Evolutionary conservation across 2,113 vertebrate genomes (phyloP), one percentile per base, ranked within the genome.

Genomic region (Oreochromis aureus): DNA sequence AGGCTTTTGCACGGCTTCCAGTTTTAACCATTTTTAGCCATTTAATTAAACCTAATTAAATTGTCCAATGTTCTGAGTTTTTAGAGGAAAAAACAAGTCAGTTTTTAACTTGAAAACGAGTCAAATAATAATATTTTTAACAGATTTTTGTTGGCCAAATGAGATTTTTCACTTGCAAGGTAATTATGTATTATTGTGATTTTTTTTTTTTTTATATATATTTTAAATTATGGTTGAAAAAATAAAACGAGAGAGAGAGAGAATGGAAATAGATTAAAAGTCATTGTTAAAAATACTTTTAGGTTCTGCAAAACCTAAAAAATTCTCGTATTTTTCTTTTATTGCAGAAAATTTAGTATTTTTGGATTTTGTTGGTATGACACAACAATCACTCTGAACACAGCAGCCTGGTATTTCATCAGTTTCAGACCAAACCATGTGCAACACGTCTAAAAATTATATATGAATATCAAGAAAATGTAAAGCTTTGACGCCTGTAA

Each of bases 21-120:
- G 13, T 78, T 78, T 78, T 51, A 78, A 32, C 27, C 46, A 78
- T 78, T 80, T 82, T 91, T 86, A 61, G 83, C 41, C 15, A 12
- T 86, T 24, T 85, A 84, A 56, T 87, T 53, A 89, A 81, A 76
- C 32, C 30, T 76, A 73, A 91, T 86, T 76, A 82, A 61, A 63
- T 79, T 53, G 53, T 83, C n/a, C 16, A 34, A 32, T 12, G 10
- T 79, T 53, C 41, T 58, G 19, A 12, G 8, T 27, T 58, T 59
- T 59, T 19, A 24, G 71, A 66, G 15, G 83, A 63, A 51, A n/a
- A 80, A 69, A 85, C 41, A 32, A 18, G 48, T 46, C 46, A 0
- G 2, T 36, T 41, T 88, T 51, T 54, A 81, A 41, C 3, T 55
- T 80, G 18, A 76, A 30, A 36, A 61, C 3, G 6, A 18, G 41